Conservation (phyloP, 2,113 vertebrate genomes). For the Myotis lucifugus region DNA sequence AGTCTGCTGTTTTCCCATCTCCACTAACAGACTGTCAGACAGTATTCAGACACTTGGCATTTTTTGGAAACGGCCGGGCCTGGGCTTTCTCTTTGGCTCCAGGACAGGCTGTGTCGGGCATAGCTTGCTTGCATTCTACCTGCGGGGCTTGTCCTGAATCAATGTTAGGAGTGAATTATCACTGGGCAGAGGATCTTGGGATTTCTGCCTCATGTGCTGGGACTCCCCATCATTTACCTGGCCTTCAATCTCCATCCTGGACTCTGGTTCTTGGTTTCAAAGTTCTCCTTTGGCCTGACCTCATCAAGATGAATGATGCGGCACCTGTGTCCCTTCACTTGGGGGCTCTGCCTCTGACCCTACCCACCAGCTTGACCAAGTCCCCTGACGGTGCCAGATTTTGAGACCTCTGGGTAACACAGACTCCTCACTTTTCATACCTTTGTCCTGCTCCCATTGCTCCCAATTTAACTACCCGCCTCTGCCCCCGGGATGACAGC, state of each 20-base stretch:
- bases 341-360: not conserved
- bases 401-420: not conserved
- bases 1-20: not conserved
- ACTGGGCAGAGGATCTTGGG: not conserved
- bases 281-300: not conserved
- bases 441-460: not conserved
- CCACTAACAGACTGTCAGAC: not conserved
- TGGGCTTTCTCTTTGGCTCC: constrained; percentile 57
- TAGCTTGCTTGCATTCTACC: not conserved
- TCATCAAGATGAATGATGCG: not conserved
- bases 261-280: not conserved
- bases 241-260: not conserved
- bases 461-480: not conserved
- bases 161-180: not conserved
- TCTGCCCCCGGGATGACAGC: not conserved
- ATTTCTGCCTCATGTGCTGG: not conserved
- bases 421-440: not conserved
- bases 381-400: not conserved
- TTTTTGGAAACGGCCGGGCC: not conserved
- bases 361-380: not conserved
- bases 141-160: not conserved
- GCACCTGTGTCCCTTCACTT: not conserved
- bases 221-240: too few species aligned
- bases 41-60: not conserved
- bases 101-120: not conserved